These are phyloP conservation scores for Thalpophila matura DNA, from an alignment of 2,888 invertebrate genomes.

Conservation along the genomic window DNA sequence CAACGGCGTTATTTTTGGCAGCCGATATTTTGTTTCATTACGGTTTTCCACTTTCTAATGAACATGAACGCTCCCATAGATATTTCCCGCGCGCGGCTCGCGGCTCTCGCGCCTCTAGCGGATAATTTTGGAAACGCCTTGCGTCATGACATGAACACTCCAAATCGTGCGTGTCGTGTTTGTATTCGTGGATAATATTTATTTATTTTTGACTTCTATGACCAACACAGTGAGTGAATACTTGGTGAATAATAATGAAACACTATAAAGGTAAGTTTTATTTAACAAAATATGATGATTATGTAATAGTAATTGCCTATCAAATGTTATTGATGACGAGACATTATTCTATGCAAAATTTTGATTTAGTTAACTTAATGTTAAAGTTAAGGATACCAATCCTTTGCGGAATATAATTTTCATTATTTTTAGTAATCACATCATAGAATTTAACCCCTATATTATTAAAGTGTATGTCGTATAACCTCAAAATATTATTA, in stretches of 20 bases:
- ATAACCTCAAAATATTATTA: slow-evolving; percentile 64
- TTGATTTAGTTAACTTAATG: background rate
- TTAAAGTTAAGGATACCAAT: background rate
- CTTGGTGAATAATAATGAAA: slow-evolving; percentile 61
- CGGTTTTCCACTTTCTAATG: slow-evolving; percentile 23
- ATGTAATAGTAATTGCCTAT: slow-evolving; percentile 77
- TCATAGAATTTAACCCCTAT: slow-evolving; percentile 12
- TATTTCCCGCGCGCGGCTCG: slow-evolving; percentile 69
- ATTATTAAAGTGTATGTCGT: slow-evolving; percentile 25
- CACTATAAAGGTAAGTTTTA: slow-evolving; percentile 76
- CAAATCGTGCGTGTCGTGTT: slow-evolving; percentile 77
- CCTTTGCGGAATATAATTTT: slow-evolving; percentile 11
- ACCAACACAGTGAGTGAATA: slow-evolving; percentile 62
- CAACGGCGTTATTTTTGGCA: too few relatives aligned
- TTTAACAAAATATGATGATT: slow-evolving; percentile 67
- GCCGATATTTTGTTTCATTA: too few relatives aligned
- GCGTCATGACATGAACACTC: slow-evolving; percentile 77
- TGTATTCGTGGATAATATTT: slow-evolving; percentile 73
- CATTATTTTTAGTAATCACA: background rate
- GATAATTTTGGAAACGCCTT: slow-evolving; percentile 70
- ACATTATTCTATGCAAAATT: slow-evolving; percentile 57
- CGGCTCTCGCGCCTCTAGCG: slow-evolving; percentile 68
- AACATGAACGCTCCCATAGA: slow-evolving; percentile 64
- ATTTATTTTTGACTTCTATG: slow-evolving; percentile 66
- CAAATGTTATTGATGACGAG: slow-evolving; percentile 69